phyloP scores from a whole-genome alignment of 1,140 invertebrate genomes.

The Nephotettix cincticeps region DNA sequence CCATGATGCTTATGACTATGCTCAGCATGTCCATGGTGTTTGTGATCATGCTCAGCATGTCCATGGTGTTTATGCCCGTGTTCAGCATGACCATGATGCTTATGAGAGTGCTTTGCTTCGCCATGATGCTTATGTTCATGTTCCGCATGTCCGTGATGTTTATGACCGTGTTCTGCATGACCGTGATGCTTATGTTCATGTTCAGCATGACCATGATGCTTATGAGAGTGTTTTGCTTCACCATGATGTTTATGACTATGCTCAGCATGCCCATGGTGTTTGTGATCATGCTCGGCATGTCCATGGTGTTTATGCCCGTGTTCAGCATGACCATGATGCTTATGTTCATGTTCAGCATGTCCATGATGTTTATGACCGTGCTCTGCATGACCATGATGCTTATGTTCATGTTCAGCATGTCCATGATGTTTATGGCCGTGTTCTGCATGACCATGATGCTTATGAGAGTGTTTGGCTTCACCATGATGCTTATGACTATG shows the following conservation, averaged over 20 bases:
- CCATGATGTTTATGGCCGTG: conserved; percentile 11
- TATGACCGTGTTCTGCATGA: conserved; percentile 26
- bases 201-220: conserved; percentile 14
- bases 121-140: conserved; percentile 14
- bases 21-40: conserved; percentile 11
- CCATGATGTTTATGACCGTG: conserved; percentile 24
- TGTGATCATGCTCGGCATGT: conserved; percentile 14
- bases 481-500: conserved; percentile 3
- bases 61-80: conserved; percentile 14
- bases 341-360: conserved; percentile 15
- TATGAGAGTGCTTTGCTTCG: neutral
- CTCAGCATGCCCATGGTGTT: conserved; percentile 8
- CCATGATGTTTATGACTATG: conserved; percentile 15
- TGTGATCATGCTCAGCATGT: neutral
- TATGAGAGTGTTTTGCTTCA: neutral
- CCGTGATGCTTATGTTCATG: conserved; percentile 28
- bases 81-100: conserved; percentile 9
- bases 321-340: conserved; percentile 15
- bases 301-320: conserved; percentile 21
- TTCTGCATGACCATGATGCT: conserved; percentile 8
- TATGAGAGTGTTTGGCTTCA: neutral
- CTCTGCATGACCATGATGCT: conserved; percentile 8
- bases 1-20: conserved; percentile 13
- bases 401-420: conserved; percentile 12
- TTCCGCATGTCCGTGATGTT: conserved; percentile 22